Evolutionary conservation across 1,140 invertebrate species (phyloP).

Genomic region (Spodoptera litura): DNA sequence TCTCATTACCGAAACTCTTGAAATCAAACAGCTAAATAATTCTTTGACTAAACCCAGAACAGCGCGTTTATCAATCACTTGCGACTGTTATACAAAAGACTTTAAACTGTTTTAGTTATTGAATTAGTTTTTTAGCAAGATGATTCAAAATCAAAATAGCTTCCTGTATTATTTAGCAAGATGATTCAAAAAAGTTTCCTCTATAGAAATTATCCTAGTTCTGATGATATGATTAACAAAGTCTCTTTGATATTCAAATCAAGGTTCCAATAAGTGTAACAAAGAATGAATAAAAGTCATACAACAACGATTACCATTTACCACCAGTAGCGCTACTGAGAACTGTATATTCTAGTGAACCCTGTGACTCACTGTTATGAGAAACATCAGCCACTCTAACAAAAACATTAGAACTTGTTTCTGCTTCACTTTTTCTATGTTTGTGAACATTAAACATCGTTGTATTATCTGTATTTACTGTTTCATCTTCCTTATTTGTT

Average conservation of each 20-base stretch:
- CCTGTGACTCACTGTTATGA: constrained; percentile 23
- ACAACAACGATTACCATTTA: neutral
- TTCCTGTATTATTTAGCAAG: no score
- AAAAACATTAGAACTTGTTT: constrained; percentile 16
- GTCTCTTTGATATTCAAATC: neutral
- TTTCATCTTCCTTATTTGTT: neutral
- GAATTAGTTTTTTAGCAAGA: no score
- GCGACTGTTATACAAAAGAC: no score
- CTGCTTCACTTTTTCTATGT: neutral
- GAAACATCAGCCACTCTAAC: constrained; percentile 19
- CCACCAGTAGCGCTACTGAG: constrained; percentile 11
- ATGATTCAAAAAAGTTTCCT: no score
- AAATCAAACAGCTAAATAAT: no score
- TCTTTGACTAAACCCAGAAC: no score
- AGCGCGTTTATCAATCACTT: no score
- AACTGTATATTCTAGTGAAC: constrained; percentile 6
- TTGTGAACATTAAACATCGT: neutral
- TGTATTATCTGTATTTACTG: neutral
- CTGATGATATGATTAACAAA: neutral
- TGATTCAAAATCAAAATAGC: no score
- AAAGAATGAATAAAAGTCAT: constrained; percentile 4
- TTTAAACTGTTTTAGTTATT: no score
- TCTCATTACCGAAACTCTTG: no score
- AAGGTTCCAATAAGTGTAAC: neutral
- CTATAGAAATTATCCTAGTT: no score